Evolutionary conservation across 2,888 invertebrate species (phyloP), one percentile per base, ranked within the genome.

Genomic region (Chironomus tentans): DNA sequence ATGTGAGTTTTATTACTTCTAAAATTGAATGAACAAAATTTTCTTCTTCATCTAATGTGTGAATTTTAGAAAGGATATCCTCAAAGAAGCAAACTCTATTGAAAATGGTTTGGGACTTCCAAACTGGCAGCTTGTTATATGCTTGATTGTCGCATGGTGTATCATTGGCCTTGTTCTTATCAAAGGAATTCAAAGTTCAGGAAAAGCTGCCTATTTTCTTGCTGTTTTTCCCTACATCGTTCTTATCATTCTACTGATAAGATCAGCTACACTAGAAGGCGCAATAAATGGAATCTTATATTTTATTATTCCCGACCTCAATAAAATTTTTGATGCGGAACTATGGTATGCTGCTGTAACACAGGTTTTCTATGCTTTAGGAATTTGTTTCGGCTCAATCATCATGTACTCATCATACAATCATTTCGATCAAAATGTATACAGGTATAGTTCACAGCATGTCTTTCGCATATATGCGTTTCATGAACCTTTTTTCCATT

Each of bases 151-250:
- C 4, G 84, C 87, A 2, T 89, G 88, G 88, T 71, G 82, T 1
- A 80, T 84, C 47, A 85, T 89, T 15, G 87, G 86, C 77, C 80
- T 85, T 0, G 84, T 88, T 24, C 83, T 89, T 0, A 82, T 85
- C 0, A 85, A 85, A 77, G 89, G 88, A 3, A 86, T 89, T 4
- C 85, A 86, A 79, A 87, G 87, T 78, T 86, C 88, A 0, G 89
- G 89, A 50, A 89, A 88, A 80, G 88, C 87, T 0, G 88, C 91
- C 2, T 92, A 92, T 81, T 88, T 92, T 79, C 87, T 91, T 3
- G 91, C 91, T 0, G 82, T 91, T 15, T 90, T 90, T 80, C 90
- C 91, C 0, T 89, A 89, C 79, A 80, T 86, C 61, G 85, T 91
- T 68, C 85, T 91, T 82, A 79, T 88, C 22, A 84, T 87, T 21